phyloP scores from a whole-genome alignment of 2,113 vertebrate genomes.

The Chauna torquata region DNA sequence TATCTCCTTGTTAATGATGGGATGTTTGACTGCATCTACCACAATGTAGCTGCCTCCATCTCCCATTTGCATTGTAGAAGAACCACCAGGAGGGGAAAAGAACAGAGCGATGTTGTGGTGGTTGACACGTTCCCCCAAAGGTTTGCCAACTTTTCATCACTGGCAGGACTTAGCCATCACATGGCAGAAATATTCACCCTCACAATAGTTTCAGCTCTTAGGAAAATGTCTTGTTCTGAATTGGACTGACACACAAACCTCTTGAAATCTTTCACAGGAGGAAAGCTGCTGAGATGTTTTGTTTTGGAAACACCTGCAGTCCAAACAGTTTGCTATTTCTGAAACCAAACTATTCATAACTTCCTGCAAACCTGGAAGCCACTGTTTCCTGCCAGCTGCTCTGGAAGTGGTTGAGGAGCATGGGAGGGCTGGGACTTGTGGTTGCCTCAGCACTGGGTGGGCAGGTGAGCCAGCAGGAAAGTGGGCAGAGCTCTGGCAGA shows the following conservation, averaged over 20 bases:
- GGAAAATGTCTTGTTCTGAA: neutral
- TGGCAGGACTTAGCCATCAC: neutral
- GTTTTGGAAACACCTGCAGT: conserved; percentile 30
- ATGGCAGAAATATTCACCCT: neutral
- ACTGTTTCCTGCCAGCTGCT: conserved; percentile 36
- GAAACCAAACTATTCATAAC: conserved; percentile 7
- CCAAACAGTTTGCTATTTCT: conserved; percentile 17
- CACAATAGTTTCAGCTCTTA: neutral
- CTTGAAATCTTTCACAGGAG: neutral
- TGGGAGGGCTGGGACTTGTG: neutral
- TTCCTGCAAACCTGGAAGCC: conserved; percentile 40
- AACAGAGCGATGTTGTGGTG: neutral
- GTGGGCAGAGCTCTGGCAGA: neutral
- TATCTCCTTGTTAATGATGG: neutral
- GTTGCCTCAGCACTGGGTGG: neutral
- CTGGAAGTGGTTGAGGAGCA: neutral
- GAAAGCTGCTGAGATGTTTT: neutral
- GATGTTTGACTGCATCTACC: neutral
- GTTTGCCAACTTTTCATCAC: neutral
- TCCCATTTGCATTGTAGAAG: neutral
- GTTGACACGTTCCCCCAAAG: neutral
- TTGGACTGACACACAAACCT: neutral
- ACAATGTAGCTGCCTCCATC: neutral
- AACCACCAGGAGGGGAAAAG: neutral
- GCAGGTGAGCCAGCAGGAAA: neutral